Evolutionary conservation across 2,113 vertebrate species (phyloP), one percentile per base, ranked within the genome.

Genomic region (Apodemus speciosus): DNA sequence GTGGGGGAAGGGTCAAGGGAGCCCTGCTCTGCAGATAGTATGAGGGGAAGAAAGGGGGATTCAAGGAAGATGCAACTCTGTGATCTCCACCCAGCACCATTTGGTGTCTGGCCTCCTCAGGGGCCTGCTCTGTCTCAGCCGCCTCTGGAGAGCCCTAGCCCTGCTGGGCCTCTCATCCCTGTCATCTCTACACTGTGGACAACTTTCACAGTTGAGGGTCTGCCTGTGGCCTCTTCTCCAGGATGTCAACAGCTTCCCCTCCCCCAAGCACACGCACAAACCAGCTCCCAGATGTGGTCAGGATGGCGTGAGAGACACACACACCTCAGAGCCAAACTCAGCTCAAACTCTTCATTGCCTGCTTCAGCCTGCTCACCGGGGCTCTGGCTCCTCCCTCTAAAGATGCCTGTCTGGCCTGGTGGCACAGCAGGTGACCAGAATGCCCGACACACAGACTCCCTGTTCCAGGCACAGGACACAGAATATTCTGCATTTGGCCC

Each of bases 401-500:
- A 30, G 69, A 23, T 1, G 1, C 56, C 4, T 56, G 6, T 13
- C 10, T 68, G 40, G 20, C 43, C 46, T 66, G 6, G 46, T 0
- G 51, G 72, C 62, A 14, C 11, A 5, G 71, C 69, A 2, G 16
- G 32, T 23, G 46, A 0, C 1, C 9, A 14, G 46, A 62, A 40
- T 56, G n/a, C 58, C 15, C 0, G 0, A 5, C 53, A 16, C 15
- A 6, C 43, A 46, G 43, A 46, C 46, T 32, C 6, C 35, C 21
- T 10, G 2, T 18, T n/a, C 35, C 14, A 6, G 69, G 32, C 0
- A 6, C 6, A 3, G 0, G 1, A 2, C 3, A 9, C 0, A 0
- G 27, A 0, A 10, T 16, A 1, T 4, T 20, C 32, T 0, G 7
- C 35, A 20, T 0, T 8, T 38, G 51, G 40, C 18, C 35, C 40